A percentile compares a stretch with the other conserved stretches of the same genome.
Evolutionary conservation across 2,113 vertebrate species (phyloP).

Genomic region (Pogona vitticeps): DNA sequence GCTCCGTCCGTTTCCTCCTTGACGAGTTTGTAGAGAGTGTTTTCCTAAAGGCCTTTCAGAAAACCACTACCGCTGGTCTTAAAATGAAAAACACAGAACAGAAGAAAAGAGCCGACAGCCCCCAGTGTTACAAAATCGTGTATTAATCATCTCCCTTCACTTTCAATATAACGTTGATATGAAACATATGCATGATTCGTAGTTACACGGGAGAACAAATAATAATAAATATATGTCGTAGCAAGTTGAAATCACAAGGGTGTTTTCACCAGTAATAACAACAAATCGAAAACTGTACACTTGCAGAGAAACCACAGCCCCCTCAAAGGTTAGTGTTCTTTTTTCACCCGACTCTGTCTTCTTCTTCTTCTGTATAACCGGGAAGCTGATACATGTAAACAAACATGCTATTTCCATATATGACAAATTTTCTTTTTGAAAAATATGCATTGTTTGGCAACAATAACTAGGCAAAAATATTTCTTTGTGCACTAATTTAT

Average conservation of each 20-base stretch:
- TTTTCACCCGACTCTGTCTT: constrained; percentile 25
- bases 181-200: constrained; percentile 84
- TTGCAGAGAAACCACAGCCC: constrained; percentile 84
- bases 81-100: not conserved
- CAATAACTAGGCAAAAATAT: constrained; percentile 88
- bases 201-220: constrained; percentile 80
- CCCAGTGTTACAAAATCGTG: constrained; percentile 86
- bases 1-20: too few species aligned
- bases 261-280: constrained; percentile 78
- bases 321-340: constrained; percentile 79
- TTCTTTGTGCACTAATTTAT: constrained; percentile 85
- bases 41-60: too few species aligned
- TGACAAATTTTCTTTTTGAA: constrained; percentile 75
- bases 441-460: constrained; percentile 87
- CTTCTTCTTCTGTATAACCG: constrained; percentile 5
- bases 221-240: constrained; percentile 85
- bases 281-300: constrained; percentile 86
- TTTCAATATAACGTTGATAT: constrained; percentile 81
- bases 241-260: constrained; percentile 81
- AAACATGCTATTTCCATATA: constrained; percentile 84
- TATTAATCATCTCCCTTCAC: constrained; percentile 88
- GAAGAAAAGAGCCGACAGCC: constrained; percentile 73
- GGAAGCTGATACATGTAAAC: constrained; percentile 86
- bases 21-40: too few species aligned
- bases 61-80: not conserved